A percentile compares a stretch with the other conserved stretches of the same genome.
Conservation (phyloP, 2,113 vertebrate genomes). For the Hippopotamus amphibius region DNA sequence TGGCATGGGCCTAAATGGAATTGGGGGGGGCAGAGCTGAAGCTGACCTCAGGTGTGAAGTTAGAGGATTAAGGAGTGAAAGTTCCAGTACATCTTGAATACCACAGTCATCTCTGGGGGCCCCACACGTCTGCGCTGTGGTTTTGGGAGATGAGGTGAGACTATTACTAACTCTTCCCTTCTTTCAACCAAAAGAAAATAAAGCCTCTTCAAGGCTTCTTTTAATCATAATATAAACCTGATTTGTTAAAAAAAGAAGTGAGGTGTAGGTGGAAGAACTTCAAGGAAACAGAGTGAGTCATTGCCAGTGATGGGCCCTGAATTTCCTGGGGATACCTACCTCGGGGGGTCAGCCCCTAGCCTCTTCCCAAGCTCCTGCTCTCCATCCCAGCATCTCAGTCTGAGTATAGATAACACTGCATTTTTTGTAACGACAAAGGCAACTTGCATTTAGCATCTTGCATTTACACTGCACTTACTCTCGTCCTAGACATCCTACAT, state of each 20-base stretch:
- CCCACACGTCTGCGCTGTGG: neutral
- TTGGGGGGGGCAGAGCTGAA: no score
- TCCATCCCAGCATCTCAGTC: neutral
- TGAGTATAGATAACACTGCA: constrained; percentile 53
- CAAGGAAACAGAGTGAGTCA: neutral
- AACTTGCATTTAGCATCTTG: neutral
- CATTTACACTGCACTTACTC: neutral
- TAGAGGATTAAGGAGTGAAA: neutral
- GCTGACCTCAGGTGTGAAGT: neutral
- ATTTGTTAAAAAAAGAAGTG: neutral
- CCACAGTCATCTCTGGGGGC: neutral
- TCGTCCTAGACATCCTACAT: constrained; percentile 43
- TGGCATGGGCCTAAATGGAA: no score
- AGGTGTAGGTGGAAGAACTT: neutral
- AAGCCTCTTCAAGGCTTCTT: constrained; percentile 45
- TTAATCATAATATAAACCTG: constrained; percentile 1
- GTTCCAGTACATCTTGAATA: neutral
- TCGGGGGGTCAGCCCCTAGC: fast-evolving
- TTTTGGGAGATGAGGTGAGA: neutral
- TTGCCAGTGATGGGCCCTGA: neutral
- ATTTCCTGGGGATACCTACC: neutral
- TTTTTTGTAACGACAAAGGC: constrained; percentile 38
- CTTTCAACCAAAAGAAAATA: constrained; percentile 12
- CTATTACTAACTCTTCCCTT: neutral
- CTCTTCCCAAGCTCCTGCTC: neutral